Evolutionary conservation across 2,888 invertebrate genomes (phyloP).

Genomic region (Hartigia nigra): DNA sequence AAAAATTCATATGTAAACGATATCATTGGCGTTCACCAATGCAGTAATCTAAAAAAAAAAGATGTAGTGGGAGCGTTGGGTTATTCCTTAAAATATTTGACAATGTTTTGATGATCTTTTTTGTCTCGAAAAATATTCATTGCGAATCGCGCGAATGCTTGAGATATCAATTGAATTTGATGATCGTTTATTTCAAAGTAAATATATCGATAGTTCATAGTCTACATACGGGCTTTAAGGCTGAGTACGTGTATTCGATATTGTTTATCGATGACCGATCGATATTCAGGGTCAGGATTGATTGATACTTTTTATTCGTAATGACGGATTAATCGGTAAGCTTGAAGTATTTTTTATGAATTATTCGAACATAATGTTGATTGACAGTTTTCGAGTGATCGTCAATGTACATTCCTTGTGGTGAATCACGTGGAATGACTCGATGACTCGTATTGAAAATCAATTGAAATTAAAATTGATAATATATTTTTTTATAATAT

Average conservation of each 20-base stretch:
- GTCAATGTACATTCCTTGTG: too few species aligned
- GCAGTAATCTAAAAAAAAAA: background rate
- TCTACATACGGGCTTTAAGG: background rate
- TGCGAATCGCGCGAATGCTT: too few species aligned
- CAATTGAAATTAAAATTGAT: background rate
- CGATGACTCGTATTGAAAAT: background rate
- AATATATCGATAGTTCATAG: background rate
- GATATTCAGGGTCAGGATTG: background rate
- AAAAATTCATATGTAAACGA: background rate
- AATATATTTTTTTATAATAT: too few species aligned
- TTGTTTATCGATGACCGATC: background rate
- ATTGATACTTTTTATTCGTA: background rate
- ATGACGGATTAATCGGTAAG: background rate
- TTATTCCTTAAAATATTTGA: too few species aligned
- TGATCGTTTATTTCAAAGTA: too few species aligned
- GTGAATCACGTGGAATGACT: too few species aligned
- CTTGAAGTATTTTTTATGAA: background rate
- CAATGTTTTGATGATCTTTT: background rate
- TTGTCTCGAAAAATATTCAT: too few species aligned
- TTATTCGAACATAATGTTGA: background rate
- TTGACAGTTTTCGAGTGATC: background rate
- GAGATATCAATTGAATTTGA: too few species aligned
- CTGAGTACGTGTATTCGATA: background rate
- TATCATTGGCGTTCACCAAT: background rate
- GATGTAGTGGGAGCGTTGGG: too few species aligned